These are phyloP conservation scores for Phoxinus dragarum DNA, from an alignment of 2,797 vertebrate genomes.

Conservation along the genomic window DNA sequence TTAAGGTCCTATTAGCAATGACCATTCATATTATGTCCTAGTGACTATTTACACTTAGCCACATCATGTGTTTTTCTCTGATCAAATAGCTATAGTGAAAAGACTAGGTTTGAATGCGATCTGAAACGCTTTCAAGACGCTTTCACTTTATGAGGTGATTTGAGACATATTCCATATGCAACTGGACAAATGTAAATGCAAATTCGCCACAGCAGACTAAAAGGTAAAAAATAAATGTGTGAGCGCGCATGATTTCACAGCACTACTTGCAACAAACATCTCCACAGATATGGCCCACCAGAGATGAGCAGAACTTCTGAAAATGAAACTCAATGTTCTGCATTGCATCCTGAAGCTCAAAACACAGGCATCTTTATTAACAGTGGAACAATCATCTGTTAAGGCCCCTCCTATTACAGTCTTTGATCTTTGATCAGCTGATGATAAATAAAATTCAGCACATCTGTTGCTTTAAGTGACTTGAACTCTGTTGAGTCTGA, in stretches of 20 bases:
- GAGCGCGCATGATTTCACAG: background rate
- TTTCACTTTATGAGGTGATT: background rate
- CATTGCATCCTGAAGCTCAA: background rate
- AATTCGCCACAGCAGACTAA: background rate
- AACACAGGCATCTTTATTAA: background rate
- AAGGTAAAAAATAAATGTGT: background rate
- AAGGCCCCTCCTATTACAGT: no score
- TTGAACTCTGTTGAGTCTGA: background rate
- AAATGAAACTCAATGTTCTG: background rate
- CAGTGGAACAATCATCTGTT: background rate
- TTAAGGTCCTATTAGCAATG: background rate
- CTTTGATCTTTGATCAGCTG: background rate
- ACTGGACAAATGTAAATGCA: background rate
- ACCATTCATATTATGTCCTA: background rate
- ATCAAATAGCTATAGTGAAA: background rate
- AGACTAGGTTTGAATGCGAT: background rate
- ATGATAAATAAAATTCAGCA: constrained; percentile 8
- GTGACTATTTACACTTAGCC: background rate
- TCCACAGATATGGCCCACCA: background rate
- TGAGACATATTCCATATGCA: background rate
- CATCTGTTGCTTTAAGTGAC: background rate
- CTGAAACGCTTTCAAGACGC: background rate
- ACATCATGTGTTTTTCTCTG: background rate
- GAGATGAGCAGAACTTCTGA: background rate
- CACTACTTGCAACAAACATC: background rate